Evolutionary conservation across 53 echinoderm and acorn worm species (phyloP).

Genomic region (Astropecten irregularis): DNA sequence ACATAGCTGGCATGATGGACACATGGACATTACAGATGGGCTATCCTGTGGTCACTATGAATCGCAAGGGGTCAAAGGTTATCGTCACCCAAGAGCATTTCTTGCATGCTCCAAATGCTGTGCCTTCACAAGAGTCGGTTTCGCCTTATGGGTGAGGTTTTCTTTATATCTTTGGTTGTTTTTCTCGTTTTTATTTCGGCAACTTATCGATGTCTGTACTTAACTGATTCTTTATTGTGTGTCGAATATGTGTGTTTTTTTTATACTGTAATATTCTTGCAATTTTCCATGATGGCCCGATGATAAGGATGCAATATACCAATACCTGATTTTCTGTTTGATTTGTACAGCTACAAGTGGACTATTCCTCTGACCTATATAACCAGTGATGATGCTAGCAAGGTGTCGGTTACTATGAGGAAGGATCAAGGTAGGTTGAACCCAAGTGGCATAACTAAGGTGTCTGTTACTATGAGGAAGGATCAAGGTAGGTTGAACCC

Average conservation of each 20-base stretch:
- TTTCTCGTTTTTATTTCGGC: neutral
- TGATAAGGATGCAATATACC: too few relatives aligned
- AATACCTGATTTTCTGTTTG: neutral
- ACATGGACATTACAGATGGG: slow-evolving; percentile 97
- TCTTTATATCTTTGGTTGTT: neutral
- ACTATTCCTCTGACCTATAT: slow-evolving; percentile 81
- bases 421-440: slow-evolving; percentile 22
- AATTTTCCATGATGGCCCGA: too few relatives aligned
- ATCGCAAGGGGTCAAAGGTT: slow-evolving; percentile 35
- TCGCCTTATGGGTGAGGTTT: slow-evolving; percentile 47
- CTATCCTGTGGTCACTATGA: slow-evolving; percentile 80
- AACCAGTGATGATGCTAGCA: neutral
- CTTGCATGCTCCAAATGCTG: slow-evolving; percentile 29
- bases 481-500: too few relatives aligned
- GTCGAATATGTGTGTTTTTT: too few relatives aligned
- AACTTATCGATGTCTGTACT: too few relatives aligned
- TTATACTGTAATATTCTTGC: too few relatives aligned
- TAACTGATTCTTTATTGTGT: too few relatives aligned
- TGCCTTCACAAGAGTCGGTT: slow-evolving; percentile 29
- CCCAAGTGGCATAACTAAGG: too few relatives aligned
- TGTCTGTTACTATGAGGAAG: too few relatives aligned
- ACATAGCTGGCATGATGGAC: slow-evolving; percentile 82
- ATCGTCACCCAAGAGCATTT: slow-evolving; percentile 59
- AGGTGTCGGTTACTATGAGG: slow-evolving; percentile 5
- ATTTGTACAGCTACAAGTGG: slow-evolving; percentile 78